Evolutionary conservation across 2,888 invertebrate species (phyloP).

Genomic region (Cephus runcator): DNA sequence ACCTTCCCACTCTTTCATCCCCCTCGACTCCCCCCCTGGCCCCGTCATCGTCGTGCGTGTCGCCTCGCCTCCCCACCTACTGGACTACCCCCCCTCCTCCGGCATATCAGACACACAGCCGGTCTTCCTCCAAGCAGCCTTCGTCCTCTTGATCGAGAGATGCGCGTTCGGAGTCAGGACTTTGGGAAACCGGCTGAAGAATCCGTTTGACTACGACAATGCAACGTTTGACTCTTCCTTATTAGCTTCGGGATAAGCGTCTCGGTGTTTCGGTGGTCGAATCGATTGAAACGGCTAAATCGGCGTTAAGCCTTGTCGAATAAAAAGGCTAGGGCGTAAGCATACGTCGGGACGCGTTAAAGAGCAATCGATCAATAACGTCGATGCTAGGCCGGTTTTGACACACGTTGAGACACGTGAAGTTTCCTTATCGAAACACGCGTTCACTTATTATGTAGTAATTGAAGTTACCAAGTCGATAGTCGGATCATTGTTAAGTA

Average conservation of each 20-base stretch:
- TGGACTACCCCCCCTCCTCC: conserved; percentile 10
- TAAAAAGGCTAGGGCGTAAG: neutral
- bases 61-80: conserved; percentile 5
- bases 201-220: conserved; percentile 22
- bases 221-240: conserved; percentile 18
- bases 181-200: neutral
- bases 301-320: neutral
- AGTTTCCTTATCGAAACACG: neutral
- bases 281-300: conserved; percentile 9
- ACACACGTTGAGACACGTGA: neutral
- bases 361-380: conserved; percentile 11
- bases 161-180: neutral
- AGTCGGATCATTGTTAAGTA: neutral
- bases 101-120: neutral
- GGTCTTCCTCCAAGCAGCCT: neutral
- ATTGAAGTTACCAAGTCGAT: neutral
- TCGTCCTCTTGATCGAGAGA: neutral
- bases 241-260: conserved; percentile 30
- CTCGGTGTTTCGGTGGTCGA: conserved; percentile 28
- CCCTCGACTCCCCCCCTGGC: conserved; percentile 13
- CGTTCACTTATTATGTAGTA: neutral
- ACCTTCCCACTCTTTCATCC: conserved; percentile 7
- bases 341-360: neutral
- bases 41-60: conserved; percentile 17
- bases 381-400: neutral